Conservation (phyloP, 2,888 invertebrate genomes). For the Leptodirus hochenwartii region DNA sequence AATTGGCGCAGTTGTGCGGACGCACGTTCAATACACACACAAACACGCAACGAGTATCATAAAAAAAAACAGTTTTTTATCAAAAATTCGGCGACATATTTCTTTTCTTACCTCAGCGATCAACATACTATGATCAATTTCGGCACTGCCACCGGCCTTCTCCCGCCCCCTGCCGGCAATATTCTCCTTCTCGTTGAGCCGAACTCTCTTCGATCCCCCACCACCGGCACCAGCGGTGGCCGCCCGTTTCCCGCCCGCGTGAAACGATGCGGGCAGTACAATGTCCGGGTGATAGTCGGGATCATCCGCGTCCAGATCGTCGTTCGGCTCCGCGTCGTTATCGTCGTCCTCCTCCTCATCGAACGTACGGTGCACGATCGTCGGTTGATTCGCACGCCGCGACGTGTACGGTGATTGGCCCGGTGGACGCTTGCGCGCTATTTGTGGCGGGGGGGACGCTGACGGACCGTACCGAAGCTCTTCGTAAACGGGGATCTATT, state of each 20-base stretch:
- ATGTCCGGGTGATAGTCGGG: slow-evolving; percentile 21
- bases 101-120: too few species aligned
- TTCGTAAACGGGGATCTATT: too few species aligned
- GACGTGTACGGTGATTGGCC: too few species aligned
- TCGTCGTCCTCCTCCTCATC: slow-evolving; percentile 20
- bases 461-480: slow-evolving; percentile 28
- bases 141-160: too few species aligned
- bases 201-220: slow-evolving; percentile 21
- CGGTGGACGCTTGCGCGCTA: too few species aligned
- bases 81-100: too few species aligned
- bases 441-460: too few species aligned
- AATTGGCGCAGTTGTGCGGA: not conserved
- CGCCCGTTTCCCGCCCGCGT: slow-evolving; percentile 8
- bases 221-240: slow-evolving; percentile 14
- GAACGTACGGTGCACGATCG: slow-evolving; percentile 26
- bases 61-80: too few species aligned
- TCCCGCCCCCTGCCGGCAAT: too few species aligned
- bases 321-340: slow-evolving; percentile 12
- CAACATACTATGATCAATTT: too few species aligned
- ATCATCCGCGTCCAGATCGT: slow-evolving; percentile 21
- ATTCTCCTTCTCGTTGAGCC: slow-evolving; percentile 14
- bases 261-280: slow-evolving; percentile 15
- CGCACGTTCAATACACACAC: too few species aligned
- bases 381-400: slow-evolving; percentile 23
- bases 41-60: too few species aligned